phyloP scores from a whole-genome alignment of 2,888 invertebrate species.

The Chymomyza amoena region DNA sequence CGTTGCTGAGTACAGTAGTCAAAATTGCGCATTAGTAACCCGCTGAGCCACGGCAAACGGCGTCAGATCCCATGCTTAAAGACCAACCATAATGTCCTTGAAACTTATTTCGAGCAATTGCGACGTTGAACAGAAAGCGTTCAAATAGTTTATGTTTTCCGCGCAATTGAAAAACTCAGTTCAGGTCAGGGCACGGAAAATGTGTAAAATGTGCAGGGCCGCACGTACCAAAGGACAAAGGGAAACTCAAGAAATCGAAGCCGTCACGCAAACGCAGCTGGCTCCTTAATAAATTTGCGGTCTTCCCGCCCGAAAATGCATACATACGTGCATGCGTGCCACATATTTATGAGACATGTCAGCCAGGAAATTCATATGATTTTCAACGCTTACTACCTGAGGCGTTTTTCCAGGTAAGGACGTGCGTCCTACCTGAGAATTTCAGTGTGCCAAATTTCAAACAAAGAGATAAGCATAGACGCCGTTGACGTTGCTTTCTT shows the following conservation, averaged over 20 bases:
- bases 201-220: conserved; percentile 53
- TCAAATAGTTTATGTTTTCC: not conserved
- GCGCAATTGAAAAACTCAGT: conserved; percentile 4
- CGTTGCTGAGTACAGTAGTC: conserved; percentile 2
- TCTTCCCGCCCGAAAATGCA: conserved; percentile 61
- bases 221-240: conserved; percentile 47
- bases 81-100: conserved; percentile 38
- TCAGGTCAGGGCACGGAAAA: conserved; percentile 12
- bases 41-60: conserved; percentile 10
- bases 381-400: conserved; percentile 58
- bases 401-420: conserved; percentile 54
- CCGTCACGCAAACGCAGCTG: conserved; percentile 46
- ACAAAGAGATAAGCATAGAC: conserved; percentile 28
- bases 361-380: conserved; percentile 40
- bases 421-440: conserved; percentile 3
- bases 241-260: not conserved
- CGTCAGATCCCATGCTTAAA: conserved; percentile 43
- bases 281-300: conserved; percentile 69
- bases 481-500: conserved; percentile 32
- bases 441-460: conserved; percentile 1
- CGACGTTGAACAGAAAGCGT: conserved; percentile 41
- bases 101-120: conserved; percentile 7
- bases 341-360: conserved; percentile 32
- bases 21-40: conserved; percentile 16
- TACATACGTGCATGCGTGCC: conserved; percentile 30